phyloP scores from a whole-genome alignment of 2,797 vertebrate species.

The Molossus alvarezi region DNA sequence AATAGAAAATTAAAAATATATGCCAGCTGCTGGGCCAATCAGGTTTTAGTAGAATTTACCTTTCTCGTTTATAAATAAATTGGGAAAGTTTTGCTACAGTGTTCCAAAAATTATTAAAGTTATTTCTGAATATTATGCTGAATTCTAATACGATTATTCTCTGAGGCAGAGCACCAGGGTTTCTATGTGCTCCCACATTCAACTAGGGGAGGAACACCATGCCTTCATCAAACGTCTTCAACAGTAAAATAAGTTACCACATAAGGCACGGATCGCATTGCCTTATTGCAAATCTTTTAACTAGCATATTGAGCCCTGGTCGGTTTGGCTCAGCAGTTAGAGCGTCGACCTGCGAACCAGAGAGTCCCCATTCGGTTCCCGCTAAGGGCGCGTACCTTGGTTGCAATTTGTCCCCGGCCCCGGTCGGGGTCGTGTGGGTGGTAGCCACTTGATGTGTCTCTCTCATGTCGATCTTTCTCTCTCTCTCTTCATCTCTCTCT shows the following conservation, averaged over 20 bases:
- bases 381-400: too few relatives aligned
- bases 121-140: slow-evolving; percentile 30
- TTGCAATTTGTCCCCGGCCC: too few relatives aligned
- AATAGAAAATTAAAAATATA: slow-evolving; percentile 52
- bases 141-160: slow-evolving; percentile 37
- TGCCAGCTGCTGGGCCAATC: not conserved
- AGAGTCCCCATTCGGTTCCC: too few relatives aligned
- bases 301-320: not conserved
- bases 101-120: not conserved
- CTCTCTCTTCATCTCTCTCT: too few relatives aligned
- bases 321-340: too few relatives aligned
- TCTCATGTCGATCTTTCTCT: too few relatives aligned
- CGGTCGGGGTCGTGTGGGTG: too few relatives aligned
- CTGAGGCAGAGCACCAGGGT: not conserved
- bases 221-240: not conserved
- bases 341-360: too few relatives aligned
- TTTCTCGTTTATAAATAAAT: slow-evolving; percentile 43
- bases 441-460: too few relatives aligned
- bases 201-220: not conserved
- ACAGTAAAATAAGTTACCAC: not conserved
- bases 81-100: not conserved
- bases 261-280: not conserved
- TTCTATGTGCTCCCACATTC: not conserved
- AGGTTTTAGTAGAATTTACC: slow-evolving; percentile 35
- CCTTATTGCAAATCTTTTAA: not conserved